Base-by-base conservation (phyloP, 2,113 vertebrate species). In the Anarhynchus alexandrinus region DNA sequence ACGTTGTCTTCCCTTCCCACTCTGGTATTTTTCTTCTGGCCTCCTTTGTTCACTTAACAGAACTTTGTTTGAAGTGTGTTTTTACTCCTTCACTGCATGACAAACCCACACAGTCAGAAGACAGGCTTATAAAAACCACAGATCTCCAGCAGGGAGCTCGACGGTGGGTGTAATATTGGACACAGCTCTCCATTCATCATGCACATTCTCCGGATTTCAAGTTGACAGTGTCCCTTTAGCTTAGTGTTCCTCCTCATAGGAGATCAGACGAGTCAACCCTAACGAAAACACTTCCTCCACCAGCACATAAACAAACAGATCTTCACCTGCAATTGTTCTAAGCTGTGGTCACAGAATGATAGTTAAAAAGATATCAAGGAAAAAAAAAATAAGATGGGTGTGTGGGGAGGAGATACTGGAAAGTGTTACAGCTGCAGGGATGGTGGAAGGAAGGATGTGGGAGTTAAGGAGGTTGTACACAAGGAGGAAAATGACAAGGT, bases 401-500 rank as follows among this genome's bases (percentile, higher is more conserved):
- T 25, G 91, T 64, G 66, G 40, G 74, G 64, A 88, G 42, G 82
- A 96, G 93, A 93, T 72, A 36, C 81, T 97, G 97, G 90, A 95
- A 97, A 97, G 86, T 73, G 87, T 94, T 91, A 58, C 76, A 85
- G 90, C 91, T 92, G 76, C 82, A 84, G 61, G 51, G 61, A 87
- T 82, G n/a, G 74, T 89, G 80, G 90, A 92, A 96, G 96, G 96
- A 98, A 98, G 96, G 96, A 97, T 96, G 96, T 98, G 95, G 96
- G 94, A 81, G 81, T 96, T 85, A 88, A 93, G 69, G 90, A 95
- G 94, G 69, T 94, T 94, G 86, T 90, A 85, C 49, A 86, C 89
- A 94, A 93, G 90, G 80, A 96, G 94, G 90, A 93, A 96, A 97
- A 90, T 86, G 74, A 96, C 94, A 94, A 90, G 76, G 88, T 94